Conservation (phyloP, 1,140 invertebrate species). For the Lordiphosa collinella region DNA sequence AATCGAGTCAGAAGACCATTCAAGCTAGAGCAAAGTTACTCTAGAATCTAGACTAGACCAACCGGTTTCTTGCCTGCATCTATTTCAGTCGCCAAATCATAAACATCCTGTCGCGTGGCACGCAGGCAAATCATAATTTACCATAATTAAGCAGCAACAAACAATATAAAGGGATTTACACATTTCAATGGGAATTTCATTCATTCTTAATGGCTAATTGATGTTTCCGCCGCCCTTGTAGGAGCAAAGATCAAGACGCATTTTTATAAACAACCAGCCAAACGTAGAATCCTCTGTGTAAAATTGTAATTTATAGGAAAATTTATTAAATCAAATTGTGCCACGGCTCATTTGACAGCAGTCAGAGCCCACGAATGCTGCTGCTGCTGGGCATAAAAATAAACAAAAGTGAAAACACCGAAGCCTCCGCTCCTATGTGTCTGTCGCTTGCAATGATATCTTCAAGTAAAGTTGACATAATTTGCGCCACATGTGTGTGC, state of each 20-base stretch:
- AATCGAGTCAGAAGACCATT: no score
- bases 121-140: slow-evolving; percentile 22
- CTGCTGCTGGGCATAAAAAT: slow-evolving; percentile 30
- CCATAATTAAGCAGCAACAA: slow-evolving; percentile 34
- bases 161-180: background rate
- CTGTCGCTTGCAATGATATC: slow-evolving; percentile 18
- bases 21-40: no score
- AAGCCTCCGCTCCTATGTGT: background rate
- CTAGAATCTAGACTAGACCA: slow-evolving; percentile 10
- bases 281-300: background rate
- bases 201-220: slow-evolving; percentile 58
- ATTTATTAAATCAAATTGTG: slow-evolving; percentile 67
- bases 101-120: slow-evolving; percentile 73
- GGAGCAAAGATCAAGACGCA: slow-evolving; percentile 49
- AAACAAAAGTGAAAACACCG: slow-evolving; percentile 30
- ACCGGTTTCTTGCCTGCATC: slow-evolving; percentile 4
- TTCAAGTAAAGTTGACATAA: slow-evolving; percentile 46
- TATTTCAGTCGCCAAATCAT: background rate
- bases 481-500: slow-evolving; percentile 63
- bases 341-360: slow-evolving; percentile 45
- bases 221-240: slow-evolving; percentile 45
- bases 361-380: slow-evolving; percentile 4
- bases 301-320: slow-evolving; percentile 58
- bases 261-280: slow-evolving; percentile 37
- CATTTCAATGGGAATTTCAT: slow-evolving; percentile 44